A percentile compares a stretch with the other conserved stretches of the same genome.
Evolutionary conservation across 53 echinoderm and acorn worm species (phyloP).

Genomic region (Paracentrotus lividus): DNA sequence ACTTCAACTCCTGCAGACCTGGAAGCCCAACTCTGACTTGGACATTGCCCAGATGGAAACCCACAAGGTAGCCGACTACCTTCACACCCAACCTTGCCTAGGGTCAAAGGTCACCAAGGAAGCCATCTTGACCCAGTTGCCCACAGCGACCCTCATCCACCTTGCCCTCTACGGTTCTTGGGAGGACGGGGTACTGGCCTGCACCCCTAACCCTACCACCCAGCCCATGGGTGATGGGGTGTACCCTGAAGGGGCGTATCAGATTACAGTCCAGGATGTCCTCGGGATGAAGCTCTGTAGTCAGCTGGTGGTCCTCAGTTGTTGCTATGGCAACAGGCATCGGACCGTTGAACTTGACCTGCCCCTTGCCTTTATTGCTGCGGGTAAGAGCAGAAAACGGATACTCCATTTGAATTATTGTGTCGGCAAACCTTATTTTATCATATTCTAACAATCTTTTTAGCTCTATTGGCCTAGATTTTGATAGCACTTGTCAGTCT

Average conservation of each 20-base stretch:
- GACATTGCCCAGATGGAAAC: conserved; percentile 78
- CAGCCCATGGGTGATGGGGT: conserved; percentile 74
- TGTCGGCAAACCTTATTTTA: too few relatives aligned
- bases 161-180: conserved; percentile 87
- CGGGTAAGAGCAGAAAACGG: conserved; percentile 78
- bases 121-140: conserved; percentile 75
- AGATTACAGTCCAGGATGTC: conserved; percentile 85
- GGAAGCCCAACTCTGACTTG: conserved; percentile 77
- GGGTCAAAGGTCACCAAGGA: conserved; percentile 87
- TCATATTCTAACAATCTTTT: too few relatives aligned
- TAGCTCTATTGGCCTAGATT: too few relatives aligned
- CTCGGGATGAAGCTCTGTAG: conserved; percentile 81
- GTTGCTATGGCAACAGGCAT: conserved; percentile 93
- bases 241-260: conserved; percentile 75
- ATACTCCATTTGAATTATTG: too few relatives aligned
- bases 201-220: conserved; percentile 83
- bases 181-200: conserved; percentile 84
- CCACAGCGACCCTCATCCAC: conserved; percentile 84
- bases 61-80: conserved; percentile 82
- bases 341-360: conserved; percentile 75
- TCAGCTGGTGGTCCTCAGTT: conserved; percentile 85
- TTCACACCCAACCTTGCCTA: conserved; percentile 79
- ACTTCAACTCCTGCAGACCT: conserved; percentile 1
- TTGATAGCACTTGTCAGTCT: too few relatives aligned
- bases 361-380: conserved; percentile 88